phyloP scores from a whole-genome alignment of 92 coral and sea anemone genomes.

The Chrysogorgia sp. region DNA sequence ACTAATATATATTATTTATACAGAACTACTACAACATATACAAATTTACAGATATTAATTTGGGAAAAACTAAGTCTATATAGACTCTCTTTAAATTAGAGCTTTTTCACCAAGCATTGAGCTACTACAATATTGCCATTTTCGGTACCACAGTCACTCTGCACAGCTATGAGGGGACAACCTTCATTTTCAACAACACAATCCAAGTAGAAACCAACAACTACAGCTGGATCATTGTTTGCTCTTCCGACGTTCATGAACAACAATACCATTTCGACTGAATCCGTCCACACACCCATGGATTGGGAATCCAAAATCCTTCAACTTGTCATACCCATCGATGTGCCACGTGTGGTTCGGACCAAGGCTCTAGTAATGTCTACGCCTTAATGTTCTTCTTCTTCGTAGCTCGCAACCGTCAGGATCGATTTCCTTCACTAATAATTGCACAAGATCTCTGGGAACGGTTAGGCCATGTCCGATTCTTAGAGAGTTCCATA shows the following conservation, averaged over 20 bases:
- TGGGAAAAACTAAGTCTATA: no score
- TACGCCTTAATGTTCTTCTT: no score
- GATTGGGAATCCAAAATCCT: no score
- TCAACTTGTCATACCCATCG: no score
- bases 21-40: no score
- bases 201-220: conserved; percentile 11
- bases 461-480: conserved; percentile 50
- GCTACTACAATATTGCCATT: conserved; percentile 20
- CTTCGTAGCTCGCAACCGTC: conserved; percentile 48
- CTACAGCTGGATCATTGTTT: conserved; percentile 11
- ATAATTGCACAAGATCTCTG: conserved; percentile 4
- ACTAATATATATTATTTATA: no score
- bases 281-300: no score
- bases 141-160: conserved; percentile 18
- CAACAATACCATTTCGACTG: conserved; percentile 25
- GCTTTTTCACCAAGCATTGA: conserved; percentile 19
- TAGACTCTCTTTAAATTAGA: conserved; percentile 46
- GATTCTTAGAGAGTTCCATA: conserved; percentile 23
- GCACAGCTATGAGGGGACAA: conserved; percentile 22
- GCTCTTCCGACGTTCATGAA: background rate
- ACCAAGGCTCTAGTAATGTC: no score
- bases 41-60: no score
- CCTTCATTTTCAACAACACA: no score
- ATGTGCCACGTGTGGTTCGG: no score
- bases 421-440: conserved; percentile 52